phyloP scores from a whole-genome alignment of 2,888 invertebrate species.

The Hemicrepidius hirtus region DNA sequence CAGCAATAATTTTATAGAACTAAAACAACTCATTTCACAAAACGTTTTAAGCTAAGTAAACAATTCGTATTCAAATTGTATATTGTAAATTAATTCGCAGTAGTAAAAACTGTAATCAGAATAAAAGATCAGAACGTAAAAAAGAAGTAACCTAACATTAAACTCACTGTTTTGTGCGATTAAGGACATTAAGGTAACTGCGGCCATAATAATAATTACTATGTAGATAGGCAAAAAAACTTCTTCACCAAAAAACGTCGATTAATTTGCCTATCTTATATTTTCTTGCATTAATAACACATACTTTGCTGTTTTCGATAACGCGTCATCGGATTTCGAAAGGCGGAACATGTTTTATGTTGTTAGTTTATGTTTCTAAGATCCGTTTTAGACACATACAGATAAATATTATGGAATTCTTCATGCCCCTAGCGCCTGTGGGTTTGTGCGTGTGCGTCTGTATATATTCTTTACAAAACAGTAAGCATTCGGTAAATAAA shows the following conservation, averaged over 20 bases:
- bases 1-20: too few relatives aligned
- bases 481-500: constrained; percentile 5
- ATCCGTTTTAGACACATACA: constrained; percentile 46
- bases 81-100: too few relatives aligned
- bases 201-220: too few relatives aligned
- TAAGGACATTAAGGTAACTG: too few relatives aligned
- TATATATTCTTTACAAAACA: constrained; percentile 28
- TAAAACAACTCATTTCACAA: too few relatives aligned
- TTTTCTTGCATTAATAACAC: constrained; percentile 9
- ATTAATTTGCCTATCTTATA: not conserved
- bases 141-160: too few relatives aligned
- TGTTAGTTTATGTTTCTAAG: constrained; percentile 49
- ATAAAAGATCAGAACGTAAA: too few relatives aligned
- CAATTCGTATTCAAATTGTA: too few relatives aligned
- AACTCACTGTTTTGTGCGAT: too few relatives aligned
- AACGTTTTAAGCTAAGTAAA: too few relatives aligned
- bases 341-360: constrained; percentile 45
- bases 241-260: not conserved
- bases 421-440: constrained; percentile 36
- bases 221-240: not conserved
- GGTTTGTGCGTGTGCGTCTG: constrained; percentile 28
- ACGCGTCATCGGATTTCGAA: constrained; percentile 36
- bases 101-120: too few relatives aligned
- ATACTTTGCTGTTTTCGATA: constrained; percentile 35
- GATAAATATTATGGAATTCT: constrained; percentile 49